phyloP scores from a whole-genome alignment of 2,113 vertebrate species.

The Seriola aureovittata region DNA sequence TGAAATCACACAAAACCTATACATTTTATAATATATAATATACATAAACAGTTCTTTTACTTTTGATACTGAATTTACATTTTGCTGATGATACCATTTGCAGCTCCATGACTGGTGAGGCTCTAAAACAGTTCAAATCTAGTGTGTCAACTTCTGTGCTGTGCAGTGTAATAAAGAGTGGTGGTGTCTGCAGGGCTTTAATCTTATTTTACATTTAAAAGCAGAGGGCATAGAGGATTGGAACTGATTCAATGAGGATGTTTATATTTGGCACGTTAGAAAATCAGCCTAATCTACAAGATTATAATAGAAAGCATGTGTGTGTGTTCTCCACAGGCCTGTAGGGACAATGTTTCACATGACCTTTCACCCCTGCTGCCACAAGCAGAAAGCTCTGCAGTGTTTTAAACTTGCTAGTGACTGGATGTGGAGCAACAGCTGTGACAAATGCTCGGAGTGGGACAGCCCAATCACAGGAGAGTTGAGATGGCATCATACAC shows the following conservation, averaged over 20 bases:
- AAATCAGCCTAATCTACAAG: slow-evolving; percentile 27
- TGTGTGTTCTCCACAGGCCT: slow-evolving; percentile 28
- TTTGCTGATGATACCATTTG: background rate
- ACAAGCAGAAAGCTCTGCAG: slow-evolving; percentile 21
- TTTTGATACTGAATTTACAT: too few species aligned
- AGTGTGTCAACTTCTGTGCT: background rate
- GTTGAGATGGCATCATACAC: slow-evolving; percentile 2
- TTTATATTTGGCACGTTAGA: slow-evolving; percentile 59
- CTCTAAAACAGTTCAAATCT: background rate
- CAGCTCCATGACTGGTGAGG: background rate
- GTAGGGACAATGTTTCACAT: slow-evolving; percentile 58
- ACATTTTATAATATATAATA: too few species aligned
- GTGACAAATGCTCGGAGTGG: background rate
- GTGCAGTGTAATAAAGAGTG: background rate
- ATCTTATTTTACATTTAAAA: slow-evolving; percentile 18
- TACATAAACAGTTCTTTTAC: too few species aligned
- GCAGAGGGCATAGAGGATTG: background rate
- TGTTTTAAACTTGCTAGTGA: slow-evolving; percentile 49
- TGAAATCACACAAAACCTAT: too few species aligned
- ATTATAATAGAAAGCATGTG: slow-evolving; percentile 65
- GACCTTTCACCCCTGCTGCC: slow-evolving; percentile 49
- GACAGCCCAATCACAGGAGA: background rate
- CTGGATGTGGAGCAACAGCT: slow-evolving; percentile 17
- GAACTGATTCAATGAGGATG: slow-evolving; percentile 56
- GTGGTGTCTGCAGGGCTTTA: background rate